Evolutionary conservation across 2,797 vertebrate genomes (phyloP), one percentile per base, ranked within the genome.

Genomic region (Petrocephalus schoutedeni): DNA sequence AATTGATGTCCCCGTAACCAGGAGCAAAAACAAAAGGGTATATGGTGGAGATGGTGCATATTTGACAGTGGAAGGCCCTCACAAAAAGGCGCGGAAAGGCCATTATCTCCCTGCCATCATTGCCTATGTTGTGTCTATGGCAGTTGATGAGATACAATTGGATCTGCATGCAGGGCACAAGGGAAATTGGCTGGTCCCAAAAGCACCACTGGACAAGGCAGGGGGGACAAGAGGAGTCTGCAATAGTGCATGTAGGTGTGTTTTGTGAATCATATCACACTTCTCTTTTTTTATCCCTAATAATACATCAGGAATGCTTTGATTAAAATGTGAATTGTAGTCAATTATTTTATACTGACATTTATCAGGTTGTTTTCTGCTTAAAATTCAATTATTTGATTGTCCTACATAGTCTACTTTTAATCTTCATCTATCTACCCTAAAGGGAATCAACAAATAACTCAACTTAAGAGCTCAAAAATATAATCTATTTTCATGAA

Each of bases 1-100:
- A 95, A 94, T 93, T 92, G 91, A 92, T 93, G 92, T 90, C 92
- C 91, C 91, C 91, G 86, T 92, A 92, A 92, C 91, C 89, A 90
- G 90, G 89, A 92, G 87, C 85, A 91, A 91, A 94, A 94, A 91
- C 91, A 92, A 94, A 92, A 92, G 86, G 87, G 21, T 54, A 80
- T 89, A 59, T 87, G 83, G 91, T 91, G 94, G 91, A 90, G 91
- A 91, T 92, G 92, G 89, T 90, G 89, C 90, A 92, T 92, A 92
- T 92, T 92, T 92, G 93, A 93, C 93, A 91, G 93, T 92, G 88
- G 89, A 88, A 87, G 90, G 93, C 92, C 91, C 90, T 94, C 91
- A 91, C 90, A 86, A 86, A 91, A 93, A 87, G 80, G 87, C 89
- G 64, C 85, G 90, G 90, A 94, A 92, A 92, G 93, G 89, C 90